phyloP scores from a whole-genome alignment of 1,140 invertebrate species.

The Zaprionus ghesquierei region DNA sequence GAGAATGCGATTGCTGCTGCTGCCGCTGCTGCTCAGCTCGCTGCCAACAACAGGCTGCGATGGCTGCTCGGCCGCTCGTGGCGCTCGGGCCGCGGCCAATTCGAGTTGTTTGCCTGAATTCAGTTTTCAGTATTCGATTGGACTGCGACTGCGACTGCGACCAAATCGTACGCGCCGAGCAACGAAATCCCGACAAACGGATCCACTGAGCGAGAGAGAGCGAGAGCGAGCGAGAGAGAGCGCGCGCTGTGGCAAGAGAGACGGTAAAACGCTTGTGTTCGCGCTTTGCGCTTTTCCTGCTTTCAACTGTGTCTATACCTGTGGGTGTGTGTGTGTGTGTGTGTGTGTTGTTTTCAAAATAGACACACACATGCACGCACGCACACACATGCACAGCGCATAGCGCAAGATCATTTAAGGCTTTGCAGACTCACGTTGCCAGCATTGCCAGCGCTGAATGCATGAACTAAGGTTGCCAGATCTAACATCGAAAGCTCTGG shows the following conservation, averaged over 20 bases:
- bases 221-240: not conserved
- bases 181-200: conserved; percentile 49
- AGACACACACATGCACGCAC: not conserved
- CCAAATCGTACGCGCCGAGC: conserved; percentile 54
- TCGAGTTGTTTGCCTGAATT: conserved; percentile 71
- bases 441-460: not conserved
- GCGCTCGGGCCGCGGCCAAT: conserved; percentile 61
- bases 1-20: not conserved
- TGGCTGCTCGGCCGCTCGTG: conserved; percentile 74
- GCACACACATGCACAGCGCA: conserved; percentile 9
- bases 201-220: conserved; percentile 9
- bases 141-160: conserved; percentile 72
- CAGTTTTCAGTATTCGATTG: conserved; percentile 78
- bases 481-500: not conserved
- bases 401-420: conserved; percentile 20
- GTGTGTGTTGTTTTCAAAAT: conserved; percentile 24
- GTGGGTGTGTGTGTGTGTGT: not conserved
- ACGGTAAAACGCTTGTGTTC: conserved; percentile 42
- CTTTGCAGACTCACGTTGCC: conserved; percentile 20
- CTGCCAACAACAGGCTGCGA: conserved; percentile 69
- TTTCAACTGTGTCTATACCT: not conserved
- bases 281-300: conserved; percentile 50
- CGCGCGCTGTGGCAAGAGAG: conserved; percentile 3
- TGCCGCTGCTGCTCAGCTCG: conserved; percentile 47
- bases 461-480: too few species aligned